These are phyloP conservation scores for Ganaspis sp. DNA, from an alignment of 1,140 invertebrate genomes.

Conservation along the genomic window DNA sequence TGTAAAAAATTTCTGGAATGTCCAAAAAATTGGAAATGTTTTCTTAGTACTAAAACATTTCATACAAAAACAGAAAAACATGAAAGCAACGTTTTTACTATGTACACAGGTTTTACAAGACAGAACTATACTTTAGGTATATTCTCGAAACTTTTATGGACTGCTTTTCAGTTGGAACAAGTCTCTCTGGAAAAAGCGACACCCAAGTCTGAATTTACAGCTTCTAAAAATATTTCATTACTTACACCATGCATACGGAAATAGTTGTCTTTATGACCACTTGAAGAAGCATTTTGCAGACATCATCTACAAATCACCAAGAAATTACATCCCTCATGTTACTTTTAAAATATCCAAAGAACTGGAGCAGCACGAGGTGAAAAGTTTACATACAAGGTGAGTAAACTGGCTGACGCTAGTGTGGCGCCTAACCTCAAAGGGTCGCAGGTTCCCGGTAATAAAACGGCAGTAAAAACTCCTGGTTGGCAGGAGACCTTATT, in stretches of 20 bases:
- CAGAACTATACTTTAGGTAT: too few species aligned
- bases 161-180: too few species aligned
- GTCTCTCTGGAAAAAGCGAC: too few species aligned
- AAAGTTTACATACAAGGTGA: not conserved
- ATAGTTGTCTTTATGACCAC: not conserved
- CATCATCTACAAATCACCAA: not conserved
- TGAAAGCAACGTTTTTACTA: too few species aligned
- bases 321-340: not conserved
- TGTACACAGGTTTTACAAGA: too few species aligned
- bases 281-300: not conserved
- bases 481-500: constrained; percentile 52
- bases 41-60: too few species aligned
- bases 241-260: not conserved
- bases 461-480: constrained; percentile 54
- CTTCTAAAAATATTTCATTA: too few species aligned
- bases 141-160: too few species aligned
- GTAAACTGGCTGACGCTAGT: not conserved
- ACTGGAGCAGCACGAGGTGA: not conserved
- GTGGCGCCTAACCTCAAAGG: constrained; percentile 45
- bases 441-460: constrained; percentile 47
- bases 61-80: too few species aligned
- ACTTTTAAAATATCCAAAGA: constrained; percentile 14
- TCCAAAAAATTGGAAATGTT: too few species aligned
- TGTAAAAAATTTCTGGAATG: too few species aligned
- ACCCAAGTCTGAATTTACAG: too few species aligned